Percentiles rank a stretch among this genome's conserved stretches.
phyloP scores from a whole-genome alignment of 2,797 vertebrate species.

The Enteromius fasciolatus region DNA sequence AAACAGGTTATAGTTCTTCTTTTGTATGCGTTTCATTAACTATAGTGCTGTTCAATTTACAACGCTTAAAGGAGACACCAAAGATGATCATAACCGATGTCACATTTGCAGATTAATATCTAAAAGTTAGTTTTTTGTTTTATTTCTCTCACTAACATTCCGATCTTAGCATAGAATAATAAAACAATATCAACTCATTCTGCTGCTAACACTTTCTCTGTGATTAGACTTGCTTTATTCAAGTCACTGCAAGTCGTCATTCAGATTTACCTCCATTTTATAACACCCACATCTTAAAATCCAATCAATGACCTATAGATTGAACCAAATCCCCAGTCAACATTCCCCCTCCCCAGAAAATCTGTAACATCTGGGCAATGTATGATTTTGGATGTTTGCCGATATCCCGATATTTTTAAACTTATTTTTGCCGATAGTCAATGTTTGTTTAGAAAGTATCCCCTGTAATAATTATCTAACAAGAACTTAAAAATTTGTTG shows the following conservation, averaged over 20 bases:
- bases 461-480: too few species aligned
- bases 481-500: too few species aligned
- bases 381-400: too few species aligned
- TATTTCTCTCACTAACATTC: neutral
- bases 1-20: neutral
- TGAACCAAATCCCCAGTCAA: neutral
- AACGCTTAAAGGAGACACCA: neutral
- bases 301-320: neutral
- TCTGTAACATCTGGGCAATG: neutral
- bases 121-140: neutral
- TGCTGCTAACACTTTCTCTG: neutral
- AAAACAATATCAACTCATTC: neutral
- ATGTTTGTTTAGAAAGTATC: too few species aligned
- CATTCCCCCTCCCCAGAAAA: too few species aligned
- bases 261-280: neutral
- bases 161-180: neutral
- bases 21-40: neutral
- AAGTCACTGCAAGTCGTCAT: neutral
- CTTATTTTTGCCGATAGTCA: too few species aligned
- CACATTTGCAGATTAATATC: neutral
- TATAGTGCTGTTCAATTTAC: neutral
- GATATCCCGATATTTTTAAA: too few species aligned
- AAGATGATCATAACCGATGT: neutral
- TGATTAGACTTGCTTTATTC: neutral
- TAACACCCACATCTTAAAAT: neutral